Percentiles rank a stretch among this genome's conserved stretches.
Conservation (phyloP, 35 echinoderm and acorn worm genomes). For the Holothuria glaberrima region DNA sequence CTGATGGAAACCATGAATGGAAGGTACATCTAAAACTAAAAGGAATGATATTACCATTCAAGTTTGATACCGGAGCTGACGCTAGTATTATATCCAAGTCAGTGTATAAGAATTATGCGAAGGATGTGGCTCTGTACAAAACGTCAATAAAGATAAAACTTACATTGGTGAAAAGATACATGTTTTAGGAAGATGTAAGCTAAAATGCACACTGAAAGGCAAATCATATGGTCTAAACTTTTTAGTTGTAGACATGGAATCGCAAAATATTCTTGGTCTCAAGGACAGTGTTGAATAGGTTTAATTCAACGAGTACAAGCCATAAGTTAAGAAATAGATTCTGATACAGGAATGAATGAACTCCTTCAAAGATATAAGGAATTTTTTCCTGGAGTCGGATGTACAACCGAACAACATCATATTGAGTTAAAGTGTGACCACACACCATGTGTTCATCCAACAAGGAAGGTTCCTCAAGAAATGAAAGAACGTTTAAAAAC, state of each 20-base stretch:
- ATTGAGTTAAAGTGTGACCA: slow-evolving; percentile 5
- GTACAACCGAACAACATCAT: neutral
- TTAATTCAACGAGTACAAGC: too few relatives aligned
- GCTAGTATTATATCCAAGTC: too few relatives aligned
- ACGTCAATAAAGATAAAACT: slow-evolving; percentile 15
- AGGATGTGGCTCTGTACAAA: neutral
- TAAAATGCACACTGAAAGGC: slow-evolving; percentile 27
- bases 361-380: neutral
- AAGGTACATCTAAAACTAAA: slow-evolving; percentile 22
- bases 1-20: slow-evolving; percentile 30
- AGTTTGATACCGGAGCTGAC: neutral
- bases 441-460: slow-evolving; percentile 44
- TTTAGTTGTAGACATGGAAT: neutral
- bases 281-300: too few relatives aligned
- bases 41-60: slow-evolving; percentile 2
- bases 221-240: neutral
- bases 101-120: neutral
- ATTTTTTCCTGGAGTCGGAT: slow-evolving; percentile 11
- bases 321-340: too few relatives aligned
- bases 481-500: too few relatives aligned
- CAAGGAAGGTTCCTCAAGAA: slow-evolving; percentile 4
- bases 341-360: too few relatives aligned
- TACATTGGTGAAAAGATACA: slow-evolving; percentile 55
- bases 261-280: slow-evolving; percentile 2
- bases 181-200: slow-evolving; percentile 36